Percentiles rank a stretch among this genome's conserved stretches.
Conservation (phyloP, 2,113 vertebrate genomes). For the Quiscalus mexicanus region DNA sequence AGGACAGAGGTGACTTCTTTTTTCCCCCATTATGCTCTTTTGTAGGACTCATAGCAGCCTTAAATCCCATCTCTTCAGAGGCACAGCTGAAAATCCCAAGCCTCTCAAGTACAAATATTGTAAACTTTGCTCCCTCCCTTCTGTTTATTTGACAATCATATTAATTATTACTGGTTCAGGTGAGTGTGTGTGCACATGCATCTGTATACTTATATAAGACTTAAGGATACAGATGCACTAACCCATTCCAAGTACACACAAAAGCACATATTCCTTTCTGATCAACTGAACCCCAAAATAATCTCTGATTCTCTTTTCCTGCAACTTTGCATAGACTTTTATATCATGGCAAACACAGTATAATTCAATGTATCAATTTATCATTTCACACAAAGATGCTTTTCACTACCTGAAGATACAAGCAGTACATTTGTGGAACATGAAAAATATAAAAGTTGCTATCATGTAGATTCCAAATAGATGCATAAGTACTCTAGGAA, state of each 20-base stretch:
- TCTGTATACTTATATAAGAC: neutral
- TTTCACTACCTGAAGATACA: neutral
- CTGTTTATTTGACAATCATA: neutral
- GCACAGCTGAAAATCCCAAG: neutral
- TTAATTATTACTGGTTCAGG: neutral
- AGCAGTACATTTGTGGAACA: neutral
- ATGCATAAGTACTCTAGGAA: neutral
- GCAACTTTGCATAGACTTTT: neutral
- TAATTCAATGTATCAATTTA: neutral
- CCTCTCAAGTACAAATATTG: neutral
- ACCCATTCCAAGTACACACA: neutral
- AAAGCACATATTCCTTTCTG: neutral
- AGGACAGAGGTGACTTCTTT: neutral
- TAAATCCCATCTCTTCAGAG: neutral
- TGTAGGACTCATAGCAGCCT: neutral
- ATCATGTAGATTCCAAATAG: neutral
- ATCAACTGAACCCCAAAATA: neutral
- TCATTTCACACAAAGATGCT: neutral
- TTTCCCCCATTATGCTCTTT: neutral
- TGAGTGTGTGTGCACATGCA: neutral
- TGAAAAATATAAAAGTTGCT: neutral
- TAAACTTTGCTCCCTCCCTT: neutral
- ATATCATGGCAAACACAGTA: neutral
- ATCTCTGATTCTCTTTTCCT: neutral
- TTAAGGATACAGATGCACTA: neutral